Evolutionary conservation across 2,888 invertebrate species (phyloP).

Genomic region (Vanessa cardui): DNA sequence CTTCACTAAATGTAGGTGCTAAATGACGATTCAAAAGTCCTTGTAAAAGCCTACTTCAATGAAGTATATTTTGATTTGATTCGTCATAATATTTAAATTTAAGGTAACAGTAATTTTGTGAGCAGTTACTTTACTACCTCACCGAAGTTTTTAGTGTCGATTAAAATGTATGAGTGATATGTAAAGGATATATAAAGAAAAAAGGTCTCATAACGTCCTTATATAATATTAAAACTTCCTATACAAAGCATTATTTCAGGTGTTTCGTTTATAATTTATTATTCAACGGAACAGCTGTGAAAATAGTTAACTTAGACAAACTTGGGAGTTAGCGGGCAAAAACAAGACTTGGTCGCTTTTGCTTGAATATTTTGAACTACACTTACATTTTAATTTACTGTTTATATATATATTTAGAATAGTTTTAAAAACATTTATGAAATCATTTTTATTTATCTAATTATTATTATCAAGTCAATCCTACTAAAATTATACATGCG

Average conservation of each 20-base stretch:
- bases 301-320: slow-evolving; percentile 29
- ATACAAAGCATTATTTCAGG: slow-evolving; percentile 13
- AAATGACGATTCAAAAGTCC: too few species aligned
- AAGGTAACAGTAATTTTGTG: too few species aligned
- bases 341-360: slow-evolving; percentile 27
- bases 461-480: too few species aligned
- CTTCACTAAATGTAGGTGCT: too few species aligned
- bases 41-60: too few species aligned
- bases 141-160: too few species aligned
- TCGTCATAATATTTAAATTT: too few species aligned
- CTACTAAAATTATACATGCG: too few species aligned
- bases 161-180: too few species aligned
- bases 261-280: slow-evolving; percentile 25
- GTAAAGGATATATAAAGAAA: not conserved
- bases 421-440: not conserved
- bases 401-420: not conserved
- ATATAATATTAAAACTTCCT: not conserved
- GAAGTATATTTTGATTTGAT: too few species aligned
- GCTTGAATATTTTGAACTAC: slow-evolving; percentile 17
- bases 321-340: slow-evolving; percentile 32
- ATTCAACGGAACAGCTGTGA: slow-evolving; percentile 29
- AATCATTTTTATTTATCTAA: too few species aligned
- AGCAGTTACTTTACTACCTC: too few species aligned
- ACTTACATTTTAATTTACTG: not conserved
- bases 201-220: not conserved